A percentile compares a stretch with the other conserved stretches of the same genome.
These are phyloP conservation scores for Macropis europaea DNA, from an alignment of 2,888 invertebrate genomes.

Conservation along the genomic window DNA sequence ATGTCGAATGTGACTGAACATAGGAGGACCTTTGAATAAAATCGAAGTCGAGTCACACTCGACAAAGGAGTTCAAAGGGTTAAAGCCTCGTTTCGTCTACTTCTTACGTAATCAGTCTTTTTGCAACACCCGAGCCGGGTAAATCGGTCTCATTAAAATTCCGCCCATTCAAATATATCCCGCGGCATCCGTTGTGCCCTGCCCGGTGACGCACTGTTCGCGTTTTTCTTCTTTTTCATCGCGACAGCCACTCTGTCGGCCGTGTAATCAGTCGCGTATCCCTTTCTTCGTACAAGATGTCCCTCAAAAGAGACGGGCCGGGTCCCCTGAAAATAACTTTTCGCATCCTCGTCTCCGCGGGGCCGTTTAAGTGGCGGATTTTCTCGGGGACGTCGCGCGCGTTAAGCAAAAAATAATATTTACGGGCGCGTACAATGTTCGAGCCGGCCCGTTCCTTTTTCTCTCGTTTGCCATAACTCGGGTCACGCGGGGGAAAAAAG, in stretches of 20 bases:
- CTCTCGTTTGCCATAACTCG: slow-evolving; percentile 62
- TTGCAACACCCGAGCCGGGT: too few species aligned
- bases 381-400: slow-evolving; percentile 44
- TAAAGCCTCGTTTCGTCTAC: too few species aligned
- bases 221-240: too few species aligned
- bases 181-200: too few species aligned
- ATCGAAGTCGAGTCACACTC: too few species aligned
- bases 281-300: slow-evolving; percentile 20
- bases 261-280: slow-evolving; percentile 12
- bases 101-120: too few species aligned
- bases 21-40: too few species aligned
- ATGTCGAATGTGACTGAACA: too few species aligned
- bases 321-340: slow-evolving; percentile 25
- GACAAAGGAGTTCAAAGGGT: too few species aligned
- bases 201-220: too few species aligned
- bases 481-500: slow-evolving; percentile 28
- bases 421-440: slow-evolving; percentile 55
- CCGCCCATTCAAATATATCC: too few species aligned
- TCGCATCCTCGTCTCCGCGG: slow-evolving; percentile 1
- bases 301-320: slow-evolving; percentile 19
- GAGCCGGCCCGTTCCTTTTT: slow-evolving; percentile 40
- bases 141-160: too few species aligned
- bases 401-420: slow-evolving; percentile 51
- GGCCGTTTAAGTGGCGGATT: slow-evolving; percentile 48
- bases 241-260: not conserved